These are phyloP conservation scores for Meghimatium bilineatum DNA, from an alignment of 2,888 invertebrate species.

Conservation along the genomic window DNA sequence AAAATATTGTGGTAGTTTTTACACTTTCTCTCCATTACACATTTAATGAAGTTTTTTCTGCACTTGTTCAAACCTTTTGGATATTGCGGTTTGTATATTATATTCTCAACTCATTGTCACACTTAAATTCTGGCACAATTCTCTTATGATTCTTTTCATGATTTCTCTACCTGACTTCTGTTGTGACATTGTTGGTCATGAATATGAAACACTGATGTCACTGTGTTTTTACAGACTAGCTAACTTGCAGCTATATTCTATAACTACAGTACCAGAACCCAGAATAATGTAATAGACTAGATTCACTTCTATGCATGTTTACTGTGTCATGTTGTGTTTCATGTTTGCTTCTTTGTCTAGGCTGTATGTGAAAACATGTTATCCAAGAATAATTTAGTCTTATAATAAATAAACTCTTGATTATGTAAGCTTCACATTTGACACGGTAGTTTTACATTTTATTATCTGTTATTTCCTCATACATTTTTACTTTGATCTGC, in stretches of 20 bases:
- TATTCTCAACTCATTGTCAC: background rate
- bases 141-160: background rate
- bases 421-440: background rate
- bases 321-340: background rate
- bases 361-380: background rate
- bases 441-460: background rate
- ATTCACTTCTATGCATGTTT: background rate
- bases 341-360: background rate
- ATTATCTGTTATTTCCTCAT: background rate
- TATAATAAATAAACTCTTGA: background rate
- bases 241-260: slow-evolving; percentile 18
- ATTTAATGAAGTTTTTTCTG: background rate
- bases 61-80: background rate
- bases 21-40: background rate
- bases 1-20: background rate
- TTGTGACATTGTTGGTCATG: background rate
- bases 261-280: slow-evolving; percentile 26
- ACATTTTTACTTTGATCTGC: too few relatives aligned
- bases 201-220: slow-evolving; percentile 11
- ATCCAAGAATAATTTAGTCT: background rate
- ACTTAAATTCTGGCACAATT: background rate
- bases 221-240: slow-evolving; percentile 17
- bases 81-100: slow-evolving; percentile 21
- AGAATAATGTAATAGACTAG: slow-evolving; percentile 24
- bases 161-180: background rate